phyloP scores from a whole-genome alignment of 2,113 vertebrate species.

The Tenebrosternarchus preto region DNA sequence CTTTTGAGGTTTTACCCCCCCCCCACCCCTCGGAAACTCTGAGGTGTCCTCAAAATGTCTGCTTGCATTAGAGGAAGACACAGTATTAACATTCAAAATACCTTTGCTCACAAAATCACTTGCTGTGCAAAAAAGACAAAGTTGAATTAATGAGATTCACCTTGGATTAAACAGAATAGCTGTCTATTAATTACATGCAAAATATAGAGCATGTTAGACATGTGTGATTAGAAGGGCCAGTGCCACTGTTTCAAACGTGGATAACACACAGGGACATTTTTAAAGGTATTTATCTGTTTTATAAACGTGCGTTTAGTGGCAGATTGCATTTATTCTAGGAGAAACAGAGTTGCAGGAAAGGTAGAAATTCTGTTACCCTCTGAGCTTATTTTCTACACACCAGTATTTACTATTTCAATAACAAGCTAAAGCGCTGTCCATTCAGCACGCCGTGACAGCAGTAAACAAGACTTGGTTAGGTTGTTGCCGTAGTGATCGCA shows the following conservation, averaged over 20 bases:
- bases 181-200: constrained; percentile 58
- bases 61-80: constrained; percentile 55
- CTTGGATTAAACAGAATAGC: constrained; percentile 56
- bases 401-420: constrained; percentile 61
- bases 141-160: constrained; percentile 57
- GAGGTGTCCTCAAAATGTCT: constrained; percentile 60
- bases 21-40: constrained; percentile 44
- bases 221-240: constrained; percentile 43
- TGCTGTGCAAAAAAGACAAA: constrained; percentile 24
- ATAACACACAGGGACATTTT: constrained; percentile 32
- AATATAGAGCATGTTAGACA: constrained; percentile 53
- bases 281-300: constrained; percentile 22
- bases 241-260: constrained; percentile 33
- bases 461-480: constrained; percentile 38
- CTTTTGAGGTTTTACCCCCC: constrained; percentile 46
- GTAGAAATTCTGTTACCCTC: constrained; percentile 46
- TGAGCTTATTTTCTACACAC: constrained; percentile 46
- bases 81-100: constrained; percentile 53
- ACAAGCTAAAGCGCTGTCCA: constrained; percentile 43
- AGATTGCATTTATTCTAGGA: constrained; percentile 1
- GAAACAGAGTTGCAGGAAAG: constrained; percentile 19
- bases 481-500: constrained; percentile 58
- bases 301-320: background rate
- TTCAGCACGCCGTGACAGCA: constrained; percentile 46
- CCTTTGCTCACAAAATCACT: constrained; percentile 51